Conservation (phyloP, 2,888 invertebrate species). For the Physocephala rufipes region DNA sequence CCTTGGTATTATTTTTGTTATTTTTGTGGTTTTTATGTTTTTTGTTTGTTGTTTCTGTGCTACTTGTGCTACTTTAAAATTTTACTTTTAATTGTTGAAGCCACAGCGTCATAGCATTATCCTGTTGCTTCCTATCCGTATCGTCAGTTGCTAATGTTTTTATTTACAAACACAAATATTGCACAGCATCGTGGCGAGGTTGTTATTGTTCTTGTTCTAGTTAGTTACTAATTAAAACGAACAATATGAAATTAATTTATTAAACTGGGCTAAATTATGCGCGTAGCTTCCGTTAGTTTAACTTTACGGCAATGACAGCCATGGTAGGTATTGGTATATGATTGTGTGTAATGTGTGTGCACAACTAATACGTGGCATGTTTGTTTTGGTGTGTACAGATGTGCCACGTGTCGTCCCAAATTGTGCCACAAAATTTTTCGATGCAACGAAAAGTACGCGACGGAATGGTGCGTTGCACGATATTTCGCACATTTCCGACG, state of each 20-base stretch:
- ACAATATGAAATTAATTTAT: conserved; percentile 65
- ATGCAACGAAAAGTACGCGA: not conserved
- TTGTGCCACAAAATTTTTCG: conserved; percentile 11
- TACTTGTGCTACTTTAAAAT: too few relatives aligned
- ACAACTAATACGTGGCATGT: not conserved
- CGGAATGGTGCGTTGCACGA: not conserved
- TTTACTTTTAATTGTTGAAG: too few relatives aligned
- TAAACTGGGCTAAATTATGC: conserved; percentile 64
- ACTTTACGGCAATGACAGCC: conserved; percentile 50
- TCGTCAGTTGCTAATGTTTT: not conserved
- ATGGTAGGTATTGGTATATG: conserved; percentile 4
- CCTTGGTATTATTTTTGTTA: not conserved
- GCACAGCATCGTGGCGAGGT: too few relatives aligned
- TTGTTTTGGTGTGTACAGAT: conserved; percentile 13
- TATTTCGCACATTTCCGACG: conserved; percentile 5
- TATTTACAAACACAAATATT: too few relatives aligned
- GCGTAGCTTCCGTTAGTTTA: conserved; percentile 54
- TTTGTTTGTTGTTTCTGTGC: not conserved
- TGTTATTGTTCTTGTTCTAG: conserved; percentile 26
- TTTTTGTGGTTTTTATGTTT: not conserved
- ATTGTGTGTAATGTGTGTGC: not conserved
- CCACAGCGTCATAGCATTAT: too few relatives aligned
- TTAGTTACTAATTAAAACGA: conserved; percentile 61
- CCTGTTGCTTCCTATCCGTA: too few relatives aligned
- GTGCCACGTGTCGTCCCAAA: conserved; percentile 25